phyloP scores from a whole-genome alignment of 2,797 vertebrate species.

The Peromyscus attwateri region DNA sequence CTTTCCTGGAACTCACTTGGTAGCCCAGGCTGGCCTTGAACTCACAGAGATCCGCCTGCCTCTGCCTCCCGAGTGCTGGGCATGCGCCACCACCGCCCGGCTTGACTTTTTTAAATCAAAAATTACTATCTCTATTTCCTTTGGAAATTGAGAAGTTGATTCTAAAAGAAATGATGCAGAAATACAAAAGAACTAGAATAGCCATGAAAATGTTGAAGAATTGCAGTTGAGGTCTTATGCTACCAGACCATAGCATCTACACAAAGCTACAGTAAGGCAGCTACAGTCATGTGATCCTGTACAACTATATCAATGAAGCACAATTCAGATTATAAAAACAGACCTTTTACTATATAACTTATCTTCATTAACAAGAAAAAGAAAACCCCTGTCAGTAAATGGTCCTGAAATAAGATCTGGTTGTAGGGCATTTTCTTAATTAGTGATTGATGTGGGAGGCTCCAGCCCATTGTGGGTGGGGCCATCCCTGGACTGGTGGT shows the following conservation, averaged over 20 bases:
- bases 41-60: too few relatives aligned
- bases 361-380: conserved; percentile 29
- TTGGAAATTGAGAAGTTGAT: conserved; percentile 19
- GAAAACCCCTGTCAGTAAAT: conserved; percentile 53
- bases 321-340: conserved; percentile 35
- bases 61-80: too few relatives aligned
- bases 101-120: not conserved
- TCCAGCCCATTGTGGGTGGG: not conserved
- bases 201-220: not conserved
- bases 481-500: not conserved
- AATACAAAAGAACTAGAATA: conserved; percentile 21
- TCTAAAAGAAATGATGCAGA: conserved; percentile 1
- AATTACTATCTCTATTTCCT: not conserved
- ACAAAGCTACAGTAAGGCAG: not conserved
- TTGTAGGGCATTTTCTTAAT: not conserved
- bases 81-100: too few relatives aligned
- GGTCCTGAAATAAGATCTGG: not conserved
- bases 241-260: not conserved
- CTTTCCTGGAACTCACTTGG: too few relatives aligned
- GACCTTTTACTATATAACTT: not conserved
- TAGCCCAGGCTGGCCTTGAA: too few relatives aligned
- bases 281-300: not conserved
- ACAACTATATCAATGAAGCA: not conserved
- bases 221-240: not conserved
- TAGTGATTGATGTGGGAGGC: too few relatives aligned